Base-by-base conservation (phyloP, 2,797 vertebrate genomes). In the Acipenser transmontanus region DNA sequence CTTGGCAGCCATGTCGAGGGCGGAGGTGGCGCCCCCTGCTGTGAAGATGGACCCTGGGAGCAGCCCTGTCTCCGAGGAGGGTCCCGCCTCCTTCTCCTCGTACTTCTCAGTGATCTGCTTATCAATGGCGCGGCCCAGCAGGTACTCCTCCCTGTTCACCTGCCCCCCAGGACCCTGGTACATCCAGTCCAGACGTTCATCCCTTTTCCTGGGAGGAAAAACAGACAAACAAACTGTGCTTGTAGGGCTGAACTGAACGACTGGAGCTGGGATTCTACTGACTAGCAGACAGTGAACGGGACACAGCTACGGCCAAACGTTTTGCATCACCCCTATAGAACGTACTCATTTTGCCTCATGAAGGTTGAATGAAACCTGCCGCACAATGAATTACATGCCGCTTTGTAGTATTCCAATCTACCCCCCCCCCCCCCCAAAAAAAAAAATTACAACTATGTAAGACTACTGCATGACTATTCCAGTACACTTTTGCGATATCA, bases 111-210 rank as follows among this genome's bases (percentile, higher is more conserved):
- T 93, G 76, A 96, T 88, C 4, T 95, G 95, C 63, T 97, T 98
- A 77, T 99, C 96, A 70, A 98, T 92, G n/a, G 95, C 79, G 48
- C 95, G 93, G 0, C 96, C 96, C 76, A 98, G 70, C 56, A 99
- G 89, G 62, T 99, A 99, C 13, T 98, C 97, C 0, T 99, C 96
- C 11, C 95, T 91, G 78, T 92, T 96, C 77, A 97, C 91, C 87
- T 96, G 93, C 0, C 93, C 93, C 0, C 93, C 88, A 0, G 94
- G 92, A 1, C 97, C 97, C 80, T 98, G 96, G 82, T 98, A 99
- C 96, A 98, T 98, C 97, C 97, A 99, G 80, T 99, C 97, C 74
- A 98, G 63, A 3, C 97, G 94, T 72, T 98, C 96, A 80, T 98
- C 94, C 67, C 91, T 93, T 66, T 94, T 98, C 71, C 96, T 99